Conservation (phyloP, 2,888 invertebrate genomes). For the Nemapogon koenigi region DNA sequence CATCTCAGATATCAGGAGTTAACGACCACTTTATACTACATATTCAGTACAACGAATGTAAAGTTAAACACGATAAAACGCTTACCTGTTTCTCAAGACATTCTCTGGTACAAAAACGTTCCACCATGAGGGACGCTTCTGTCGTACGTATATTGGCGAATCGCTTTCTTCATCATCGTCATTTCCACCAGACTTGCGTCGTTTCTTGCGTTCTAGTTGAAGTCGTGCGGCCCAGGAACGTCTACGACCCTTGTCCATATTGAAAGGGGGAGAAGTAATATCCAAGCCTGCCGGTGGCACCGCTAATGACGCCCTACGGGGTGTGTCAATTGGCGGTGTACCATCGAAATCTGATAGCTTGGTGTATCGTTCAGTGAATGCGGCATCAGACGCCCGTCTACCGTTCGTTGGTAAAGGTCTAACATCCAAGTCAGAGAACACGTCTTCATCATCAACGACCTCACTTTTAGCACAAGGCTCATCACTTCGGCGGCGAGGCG, state of each 20-base stretch:
- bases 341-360: slow-evolving; percentile 50
- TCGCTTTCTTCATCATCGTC: slow-evolving; percentile 51
- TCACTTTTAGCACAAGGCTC: slow-evolving; percentile 30
- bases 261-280: slow-evolving; percentile 29
- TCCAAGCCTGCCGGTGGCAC: slow-evolving; percentile 36
- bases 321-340: slow-evolving; percentile 38
- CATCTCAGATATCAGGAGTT: too few relatives aligned
- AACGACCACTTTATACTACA: too few relatives aligned
- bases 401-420: slow-evolving; percentile 38
- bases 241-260: slow-evolving; percentile 59
- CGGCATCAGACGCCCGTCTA: slow-evolving; percentile 51
- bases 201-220: slow-evolving; percentile 58
- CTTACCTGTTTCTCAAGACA: slow-evolving; percentile 72
- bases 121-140: slow-evolving; percentile 89
- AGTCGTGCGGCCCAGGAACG: slow-evolving; percentile 68
- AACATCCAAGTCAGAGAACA: slow-evolving; percentile 35
- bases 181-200: slow-evolving; percentile 59
- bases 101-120: slow-evolving; percentile 85
- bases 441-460: slow-evolving; percentile 49
- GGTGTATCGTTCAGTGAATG: slow-evolving; percentile 52
- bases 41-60: too few relatives aligned
- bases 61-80: too few relatives aligned
- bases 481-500: slow-evolving; percentile 47
- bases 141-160: slow-evolving; percentile 56
- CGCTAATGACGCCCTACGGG: slow-evolving; percentile 52